Base-by-base conservation (phyloP, 2,888 invertebrate genomes). In the Tetanocera ferruginea region DNA sequence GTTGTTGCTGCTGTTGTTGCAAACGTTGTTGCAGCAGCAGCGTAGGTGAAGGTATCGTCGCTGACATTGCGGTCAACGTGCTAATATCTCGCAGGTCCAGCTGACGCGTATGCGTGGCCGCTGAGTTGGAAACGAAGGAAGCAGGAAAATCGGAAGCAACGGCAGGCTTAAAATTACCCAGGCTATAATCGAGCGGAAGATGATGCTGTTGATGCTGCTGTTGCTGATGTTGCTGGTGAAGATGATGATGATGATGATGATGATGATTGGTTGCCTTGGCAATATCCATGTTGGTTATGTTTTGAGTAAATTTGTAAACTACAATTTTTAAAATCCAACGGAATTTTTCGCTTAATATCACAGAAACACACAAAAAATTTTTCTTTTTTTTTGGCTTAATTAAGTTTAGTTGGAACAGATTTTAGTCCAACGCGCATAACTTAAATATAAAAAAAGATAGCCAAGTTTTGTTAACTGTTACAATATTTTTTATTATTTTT, bases 111-210 rank as follows among this genome's bases (percentile, higher is more conserved):
- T 83, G 72, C 49, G 83, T 76, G 57, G 86, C 80, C 19, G 84
- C 79, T 11, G 49, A 34, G 23, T 31, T 75, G 43, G 75, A 23
- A 14, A 37, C 75, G 76, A 82, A 78, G 37, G 75, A 66, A 23
- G 75, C 25, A 17, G 88, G 86, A 81, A 89, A 88, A 80, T 87
- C 88, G 23, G 85, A 81, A 60, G 85, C 89, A 69, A 87, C 86
- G 60, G 87, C 88, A 23, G 87, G 87, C 82, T 88, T 87, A 74
- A 88, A 88, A 81, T 87, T 88, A 57, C 89, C 89, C 82, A 88
- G 78, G 79, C 88, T 89, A 75, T 89, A 88, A 81, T 88, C 88
- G 76, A 88, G 82, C 77, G 88, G 88, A 83, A 88, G 84, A 81
- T 88, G 88, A 80, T 83, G 86, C 78, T 82, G 87, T 74, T 84